phyloP scores from a whole-genome alignment of 1,140 invertebrate genomes.

The Drosophila sproati region DNA sequence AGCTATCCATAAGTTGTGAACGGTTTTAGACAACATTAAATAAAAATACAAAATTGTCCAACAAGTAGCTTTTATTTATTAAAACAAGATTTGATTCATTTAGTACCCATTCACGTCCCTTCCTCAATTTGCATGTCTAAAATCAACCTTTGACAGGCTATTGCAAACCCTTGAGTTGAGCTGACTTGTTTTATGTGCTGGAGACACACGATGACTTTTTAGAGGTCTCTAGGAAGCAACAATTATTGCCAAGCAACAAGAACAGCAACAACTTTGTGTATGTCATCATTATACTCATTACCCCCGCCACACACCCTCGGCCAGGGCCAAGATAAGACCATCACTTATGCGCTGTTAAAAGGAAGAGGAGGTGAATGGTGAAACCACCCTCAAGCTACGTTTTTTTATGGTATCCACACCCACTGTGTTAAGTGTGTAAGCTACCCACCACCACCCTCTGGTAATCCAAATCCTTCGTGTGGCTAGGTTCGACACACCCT shows the following conservation, averaged over 20 bases:
- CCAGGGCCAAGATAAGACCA: constrained; percentile 17
- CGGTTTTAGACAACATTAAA: no score
- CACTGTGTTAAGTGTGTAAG: not conserved
- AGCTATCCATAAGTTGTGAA: no score
- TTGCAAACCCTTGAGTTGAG: not conserved
- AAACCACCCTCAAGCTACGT: constrained; percentile 40
- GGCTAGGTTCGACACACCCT: constrained; percentile 57
- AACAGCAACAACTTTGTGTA: constrained; percentile 56
- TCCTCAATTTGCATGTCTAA: constrained; percentile 12
- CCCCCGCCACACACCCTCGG: not conserved
- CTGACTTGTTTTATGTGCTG: constrained; percentile 32
- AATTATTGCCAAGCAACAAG: constrained; percentile 43
- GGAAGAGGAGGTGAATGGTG: not conserved
- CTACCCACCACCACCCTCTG: not conserved
- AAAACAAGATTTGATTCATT: not conserved
- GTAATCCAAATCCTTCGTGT: constrained; percentile 42
- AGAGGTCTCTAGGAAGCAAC: constrained; percentile 41
- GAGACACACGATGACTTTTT: constrained; percentile 23
- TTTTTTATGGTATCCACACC: constrained; percentile 12
- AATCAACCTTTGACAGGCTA: not conserved
- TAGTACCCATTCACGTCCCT: not conserved
- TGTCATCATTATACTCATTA: constrained; percentile 71
- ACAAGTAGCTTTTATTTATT: not conserved
- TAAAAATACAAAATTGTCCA: not conserved
- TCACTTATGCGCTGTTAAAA: constrained; percentile 49